Conservation (phyloP, 2,888 invertebrate species). For the Nemapogon koenigi region DNA sequence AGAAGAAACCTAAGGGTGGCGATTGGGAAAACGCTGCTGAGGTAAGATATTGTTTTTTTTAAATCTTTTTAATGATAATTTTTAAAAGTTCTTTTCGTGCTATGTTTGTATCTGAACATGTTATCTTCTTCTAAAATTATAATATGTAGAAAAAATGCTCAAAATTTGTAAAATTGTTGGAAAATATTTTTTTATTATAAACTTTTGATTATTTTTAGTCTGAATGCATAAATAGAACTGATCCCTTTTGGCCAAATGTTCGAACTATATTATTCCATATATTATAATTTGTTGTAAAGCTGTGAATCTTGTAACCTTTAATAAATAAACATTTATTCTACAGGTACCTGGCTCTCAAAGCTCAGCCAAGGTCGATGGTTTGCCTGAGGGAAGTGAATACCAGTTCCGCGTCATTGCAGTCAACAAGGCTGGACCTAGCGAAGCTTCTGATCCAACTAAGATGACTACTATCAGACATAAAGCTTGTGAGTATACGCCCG, state of each 20-base stretch:
- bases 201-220: too few species aligned
- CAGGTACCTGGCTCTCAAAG: constrained; percentile 73
- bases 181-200: background rate
- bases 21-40: constrained; percentile 92
- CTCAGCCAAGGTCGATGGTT: constrained; percentile 80
- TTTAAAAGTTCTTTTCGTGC: background rate
- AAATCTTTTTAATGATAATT: background rate
- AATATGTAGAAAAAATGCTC: background rate
- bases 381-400: constrained; percentile 90
- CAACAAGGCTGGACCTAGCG: constrained; percentile 91
- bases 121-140: background rate
- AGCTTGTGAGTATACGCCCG: constrained; percentile 75
- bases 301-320: too few species aligned
- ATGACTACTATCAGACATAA: constrained; percentile 89
- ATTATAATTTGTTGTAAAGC: background rate
- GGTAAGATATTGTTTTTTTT: constrained; percentile 34
- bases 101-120: background rate
- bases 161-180: background rate
- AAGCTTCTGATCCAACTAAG: constrained; percentile 89
- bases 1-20: constrained; percentile 86
- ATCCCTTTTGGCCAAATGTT: background rate
- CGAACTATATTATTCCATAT: background rate
- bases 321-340: too few species aligned
- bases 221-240: background rate
- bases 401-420: constrained; percentile 91